Base-by-base conservation (phyloP, 2,113 vertebrate genomes). In the Podiceps cristatus region DNA sequence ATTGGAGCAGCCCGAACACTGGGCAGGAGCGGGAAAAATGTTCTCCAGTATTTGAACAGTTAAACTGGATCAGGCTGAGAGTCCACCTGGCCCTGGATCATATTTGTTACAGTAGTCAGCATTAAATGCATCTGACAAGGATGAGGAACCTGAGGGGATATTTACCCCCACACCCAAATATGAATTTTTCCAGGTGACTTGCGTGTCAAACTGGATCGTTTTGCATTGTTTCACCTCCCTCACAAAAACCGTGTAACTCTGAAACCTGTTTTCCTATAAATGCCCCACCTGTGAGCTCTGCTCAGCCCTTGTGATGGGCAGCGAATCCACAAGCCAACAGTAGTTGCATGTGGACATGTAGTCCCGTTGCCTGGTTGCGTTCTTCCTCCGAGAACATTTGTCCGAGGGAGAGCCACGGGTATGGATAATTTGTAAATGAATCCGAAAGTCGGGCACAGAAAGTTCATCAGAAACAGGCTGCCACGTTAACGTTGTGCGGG, bases 1-100 rank as follows among this genome's bases (percentile, higher is more conserved):
- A 0, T 11, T 3, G 27, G 73, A 75, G 78, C 45, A 2, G 83
- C 29, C 2, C 4, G 2, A 50, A 25, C 2, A 0, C 37, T 1
- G 49, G n/a, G 53, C 20, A 7, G 55, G 84, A 75, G 49, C 0
- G 2, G 42, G 66, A 68, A 47, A 42, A 58, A 13, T 2, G 10
- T 23, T 33, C 55, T 31, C 3, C 3, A 3, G 33, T 2, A 5
- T 6, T 59, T 7, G 74, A 35, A 28, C 2, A 1, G 69, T 47
- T 73, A 25, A 58, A 55, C 44, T 55, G 86, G 62, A 2, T 33
- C 64, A 27, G 20, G 40, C 29, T 68, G 64, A 31, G 73, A 40
- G 47, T 42, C 20, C 62, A 12, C 17, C 44, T 20, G 18, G 45
- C 19, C 11, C 29, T 3, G 10, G 45, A 31, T 33, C 3, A 0